These are phyloP conservation scores for Dryocosmus kuriphilus DNA, from an alignment of 2,888 invertebrate species.

Conservation along the genomic window DNA sequence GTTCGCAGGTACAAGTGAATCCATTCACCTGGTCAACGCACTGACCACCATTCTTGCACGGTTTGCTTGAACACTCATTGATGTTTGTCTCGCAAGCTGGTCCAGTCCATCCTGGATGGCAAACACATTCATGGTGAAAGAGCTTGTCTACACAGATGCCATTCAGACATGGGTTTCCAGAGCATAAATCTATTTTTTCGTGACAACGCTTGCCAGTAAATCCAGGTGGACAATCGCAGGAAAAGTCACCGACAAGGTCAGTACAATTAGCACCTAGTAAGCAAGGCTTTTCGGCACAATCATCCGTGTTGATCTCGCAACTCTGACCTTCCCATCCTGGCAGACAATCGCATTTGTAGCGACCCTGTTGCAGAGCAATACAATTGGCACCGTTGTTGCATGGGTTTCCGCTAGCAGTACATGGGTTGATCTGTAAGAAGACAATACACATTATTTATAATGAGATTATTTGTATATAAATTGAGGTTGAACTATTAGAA, in stretches of 20 bases:
- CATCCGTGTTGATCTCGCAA: slow-evolving; percentile 95
- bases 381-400: slow-evolving; percentile 95
- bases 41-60: slow-evolving; percentile 95
- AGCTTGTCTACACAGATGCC: slow-evolving; percentile 95
- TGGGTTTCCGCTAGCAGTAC: slow-evolving; percentile 92
- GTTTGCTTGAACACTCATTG: slow-evolving; percentile 92
- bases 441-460: slow-evolving; percentile 7
- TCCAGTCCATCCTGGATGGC: slow-evolving; percentile 95
- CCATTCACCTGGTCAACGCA: slow-evolving; percentile 93
- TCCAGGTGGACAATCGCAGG: slow-evolving; percentile 94
- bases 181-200: slow-evolving; percentile 95
- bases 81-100: slow-evolving; percentile 92
- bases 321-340: slow-evolving; percentile 98
- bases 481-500: not conserved
- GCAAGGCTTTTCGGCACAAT: slow-evolving; percentile 95
- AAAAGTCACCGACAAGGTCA: slow-evolving; percentile 96
- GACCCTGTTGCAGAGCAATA: slow-evolving; percentile 92
- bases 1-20: slow-evolving; percentile 92
- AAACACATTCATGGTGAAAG: slow-evolving; percentile 92
- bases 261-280: slow-evolving; percentile 94
- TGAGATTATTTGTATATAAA: no score
- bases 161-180: slow-evolving; percentile 93
- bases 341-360: slow-evolving; percentile 96
- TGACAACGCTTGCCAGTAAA: slow-evolving; percentile 98
- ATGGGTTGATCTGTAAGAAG: slow-evolving; percentile 88